Conservation (phyloP, 1,140 invertebrate species). For the Saccostrea echinata region DNA sequence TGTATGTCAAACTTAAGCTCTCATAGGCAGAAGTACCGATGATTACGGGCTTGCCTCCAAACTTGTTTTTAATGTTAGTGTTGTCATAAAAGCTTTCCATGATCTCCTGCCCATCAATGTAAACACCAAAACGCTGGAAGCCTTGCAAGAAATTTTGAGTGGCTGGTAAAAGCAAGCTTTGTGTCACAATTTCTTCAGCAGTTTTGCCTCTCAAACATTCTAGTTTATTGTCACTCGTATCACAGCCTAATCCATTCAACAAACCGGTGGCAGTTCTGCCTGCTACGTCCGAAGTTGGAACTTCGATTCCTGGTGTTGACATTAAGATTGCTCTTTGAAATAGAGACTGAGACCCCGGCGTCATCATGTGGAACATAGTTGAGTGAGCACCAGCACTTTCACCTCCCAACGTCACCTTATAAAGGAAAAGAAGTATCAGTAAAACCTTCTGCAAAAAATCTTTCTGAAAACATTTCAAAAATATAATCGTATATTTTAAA, state of each 20-base stretch:
- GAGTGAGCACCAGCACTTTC: not conserved
- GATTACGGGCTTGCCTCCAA: not conserved
- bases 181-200: not conserved
- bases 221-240: not conserved
- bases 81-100: not conserved
- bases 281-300: not conserved
- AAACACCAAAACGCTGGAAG: not conserved
- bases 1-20: not conserved
- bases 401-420: not conserved
- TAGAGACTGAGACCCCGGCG: not conserved
- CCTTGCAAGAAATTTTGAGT: not conserved
- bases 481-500: too few relatives aligned
- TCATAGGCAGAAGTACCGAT: not conserved
- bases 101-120: conserved; percentile 6
- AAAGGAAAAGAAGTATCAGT: not conserved
- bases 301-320: not conserved
- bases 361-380: not conserved
- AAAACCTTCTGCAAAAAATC: too few relatives aligned
- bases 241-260: not conserved
- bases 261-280: not conserved
- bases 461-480: too few relatives aligned
- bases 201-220: not conserved
- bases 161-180: not conserved
- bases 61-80: not conserved
- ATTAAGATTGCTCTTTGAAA: not conserved